Base-by-base conservation (phyloP, 2,888 invertebrate species). In the Strigamia maritima region DNA sequence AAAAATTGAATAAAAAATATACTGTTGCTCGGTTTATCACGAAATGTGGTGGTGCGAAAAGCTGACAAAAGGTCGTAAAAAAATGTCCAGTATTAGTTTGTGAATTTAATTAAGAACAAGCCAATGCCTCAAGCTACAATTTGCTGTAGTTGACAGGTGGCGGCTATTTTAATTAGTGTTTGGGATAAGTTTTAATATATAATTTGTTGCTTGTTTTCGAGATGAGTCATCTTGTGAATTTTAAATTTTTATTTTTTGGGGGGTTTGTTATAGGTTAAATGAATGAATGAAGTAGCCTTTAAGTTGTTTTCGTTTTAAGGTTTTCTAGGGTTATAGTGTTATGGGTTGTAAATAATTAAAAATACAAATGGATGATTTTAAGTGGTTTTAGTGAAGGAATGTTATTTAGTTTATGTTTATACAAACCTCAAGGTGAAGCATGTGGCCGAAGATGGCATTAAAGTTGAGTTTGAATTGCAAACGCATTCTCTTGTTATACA, bases 171-270 rank as follows among this genome's bases (percentile, higher is more conserved):
- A 65, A 65, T 65, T 65, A 65, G 60, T 65, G 60, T 65, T 65
- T 54, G 60, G 60, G 60, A 65, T 65, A 65, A 65, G 60, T 65
- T 65, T 65, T 65, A 65, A 65, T 65, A 65, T 65, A 65, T 65
- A 65, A 65, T 65, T 65, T 65, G 60, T 65, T 65, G 24, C 60
- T 65, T 65, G 60, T 65, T 65, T 22, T 24, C 10, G 12, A 24
- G 60, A 65, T 65, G 60, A 65, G 60, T 65, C 60, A 65, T 65
- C 60, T 6, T 6, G 19, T 65, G 24, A 24, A 24, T 65, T 65
- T 65, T 0, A 4, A 65, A 65, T 19, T n/a, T 12, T 2, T 65
- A 22, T 24, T 4, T 22, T 65, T n/a, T 22, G n/a, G n/a, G n/a
- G n/a, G n/a, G n/a, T n/a, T 22, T 65, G 19, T 60, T 60, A 16